Base-by-base conservation (phyloP, 2,888 invertebrate species). In the Notodonta dromedarius region DNA sequence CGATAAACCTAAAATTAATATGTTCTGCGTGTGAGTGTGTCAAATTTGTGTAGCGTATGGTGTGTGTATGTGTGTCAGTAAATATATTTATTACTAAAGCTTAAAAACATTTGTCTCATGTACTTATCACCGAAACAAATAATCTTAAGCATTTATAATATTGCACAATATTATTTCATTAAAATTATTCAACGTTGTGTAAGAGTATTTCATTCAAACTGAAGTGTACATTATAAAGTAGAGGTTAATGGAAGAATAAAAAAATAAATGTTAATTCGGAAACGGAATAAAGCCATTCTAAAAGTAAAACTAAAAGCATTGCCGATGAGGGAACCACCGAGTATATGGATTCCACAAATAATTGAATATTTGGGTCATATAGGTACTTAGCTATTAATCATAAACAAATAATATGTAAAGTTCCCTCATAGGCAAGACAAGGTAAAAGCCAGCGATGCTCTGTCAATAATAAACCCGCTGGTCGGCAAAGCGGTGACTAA, bases 401-500 rank as follows among this genome's bases (percentile, higher is more conserved):
- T 12, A 16, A 14, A 8, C 2, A 24, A 24, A 24, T 24, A 16
- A 50, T 16, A 50, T 16, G 16, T 50, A 16, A 44, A 24, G 40
- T 40, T 67, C 60, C 58, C 76, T 77, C 73, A 78, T 69, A 66
- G 78, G 80, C 74, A 73, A 65, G 60, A 62, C 73, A 78, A 78
- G 69, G 68, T 80, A 76, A 87, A 85, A 86, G 80, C 83, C 87
- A 89, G 89, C 88, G 81, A 78, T 80, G 78, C 74, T 70, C 72
- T 79, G 77, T 81, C 70, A 74, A 73, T 70, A 68, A 72, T 79
- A 79, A 70, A 77, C 82, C 84, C 81, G 88, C 90, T 88, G 89
- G 88, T 87, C 84, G 84, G 88, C 88, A 84, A 90, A 93, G 91
- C 91, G 86, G 88, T 77, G 77, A 76, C 82, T 87, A 84, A 69